Evolutionary conservation across 1,140 invertebrate genomes (phyloP), one percentile per base, ranked within the genome.

Genomic region (Cheumatopsyche charites): DNA sequence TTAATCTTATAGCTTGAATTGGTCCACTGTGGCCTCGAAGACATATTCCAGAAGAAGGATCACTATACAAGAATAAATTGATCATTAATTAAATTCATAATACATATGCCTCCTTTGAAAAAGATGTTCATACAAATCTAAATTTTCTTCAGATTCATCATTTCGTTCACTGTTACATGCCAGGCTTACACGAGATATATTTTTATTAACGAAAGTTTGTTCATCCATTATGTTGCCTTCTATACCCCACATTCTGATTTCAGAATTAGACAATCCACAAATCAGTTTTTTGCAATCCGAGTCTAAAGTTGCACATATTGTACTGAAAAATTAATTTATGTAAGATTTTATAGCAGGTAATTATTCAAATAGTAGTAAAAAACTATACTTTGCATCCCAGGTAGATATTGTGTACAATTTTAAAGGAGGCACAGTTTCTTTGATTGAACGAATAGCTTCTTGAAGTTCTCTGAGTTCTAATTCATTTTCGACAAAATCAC

Each of bases 11-110:
- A 74, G 90, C 89, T 77, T 92, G 92, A 2, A 94, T 87, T 21
- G 91, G 85, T 29, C 90, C 90, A 11, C 86, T 87, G 77, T 94
- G 92, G 5, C 91, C 92, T 76, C 90, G 83, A 41, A 94, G 79
- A 67, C 86, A 82, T 70, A 90, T 76, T 23, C 87, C 88, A 41
- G 85, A 83, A 65, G 81, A 83, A 76, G 87, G 82, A 62, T 80
- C 80, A 42, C 80, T 85, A n/a, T n/a, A n/a, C n/a, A n/a, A n/a
- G n/a, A n/a, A n/a, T n/a, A 70, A 70, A 81, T 69, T 47, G 3
- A n/a, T 47, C 29, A 58, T 17, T 26, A 23, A n/a, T 36, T 9
- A 66, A 66, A 72, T 47, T 55, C 19, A 11, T 19, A n/a, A 13
- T 9, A 61, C 15, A 70, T 23, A 41, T 15, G 25, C 41, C n/a